Conservation (phyloP, 1,140 invertebrate genomes). For the Oncopeltus fasciatus region DNA sequence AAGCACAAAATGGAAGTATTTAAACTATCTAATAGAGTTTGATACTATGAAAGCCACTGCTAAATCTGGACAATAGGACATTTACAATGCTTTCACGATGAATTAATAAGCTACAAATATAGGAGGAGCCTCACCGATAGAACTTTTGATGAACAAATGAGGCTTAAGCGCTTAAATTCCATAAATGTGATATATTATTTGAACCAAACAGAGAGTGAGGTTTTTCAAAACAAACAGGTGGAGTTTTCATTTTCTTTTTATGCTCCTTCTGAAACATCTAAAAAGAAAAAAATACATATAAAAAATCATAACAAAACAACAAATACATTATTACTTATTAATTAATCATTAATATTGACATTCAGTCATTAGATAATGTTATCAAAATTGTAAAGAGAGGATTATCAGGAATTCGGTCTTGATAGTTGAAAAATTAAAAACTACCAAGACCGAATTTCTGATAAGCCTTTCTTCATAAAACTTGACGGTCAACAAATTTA, state of each 20-base stretch:
- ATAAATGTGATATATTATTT: no score
- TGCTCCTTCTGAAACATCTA: slow-evolving; percentile 24
- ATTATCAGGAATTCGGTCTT: neutral
- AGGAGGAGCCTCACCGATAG: no score
- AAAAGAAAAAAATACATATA: slow-evolving; percentile 7
- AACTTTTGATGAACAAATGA: no score
- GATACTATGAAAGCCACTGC: no score
- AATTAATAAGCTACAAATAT: no score
- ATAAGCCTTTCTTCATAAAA: no score
- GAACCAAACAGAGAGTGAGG: neutral
- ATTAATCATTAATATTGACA: neutral
- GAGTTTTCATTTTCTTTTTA: slow-evolving; percentile 21
- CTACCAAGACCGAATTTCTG: neutral
- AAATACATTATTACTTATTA: neutral
- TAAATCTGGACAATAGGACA: no score
- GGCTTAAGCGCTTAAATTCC: no score
- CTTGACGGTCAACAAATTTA: no score
- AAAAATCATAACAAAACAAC: neutral
- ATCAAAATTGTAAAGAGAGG: neutral
- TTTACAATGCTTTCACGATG: no score
- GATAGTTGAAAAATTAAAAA: neutral
- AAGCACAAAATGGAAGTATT: no score
- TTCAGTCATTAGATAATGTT: neutral
- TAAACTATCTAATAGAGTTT: no score
- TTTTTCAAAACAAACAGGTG: slow-evolving; percentile 23